phyloP scores from a whole-genome alignment of 1,140 invertebrate species.

The Bombyx mori region ASM3026992v2 NC_085133.1:4347501-4348000 shows the following conservation, averaged over 20 bases:
- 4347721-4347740: slow-evolving; percentile 54
- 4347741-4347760: slow-evolving; percentile 22
- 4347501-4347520: too few species aligned
- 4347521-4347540: too few species aligned
- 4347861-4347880: too few species aligned
- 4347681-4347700: slow-evolving; percentile 57
- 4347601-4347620: too few species aligned
- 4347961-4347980: slow-evolving; percentile 16
- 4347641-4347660: slow-evolving; percentile 16
- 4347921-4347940: too few species aligned
- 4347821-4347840: too few species aligned
- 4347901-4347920: too few species aligned
- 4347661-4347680: slow-evolving; percentile 38
- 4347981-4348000: slow-evolving; percentile 35
- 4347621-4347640: neutral
- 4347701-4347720: slow-evolving; percentile 52
- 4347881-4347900: too few species aligned
- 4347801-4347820: neutral
- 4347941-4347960: slow-evolving; percentile 18
- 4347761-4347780: slow-evolving; percentile 38
- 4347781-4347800: slow-evolving; percentile 23
- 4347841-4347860: too few species aligned
- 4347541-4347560: too few species aligned
- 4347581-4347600: too few species aligned
- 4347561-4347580: too few species aligned